Evolutionary conservation across 2,113 vertebrate species (phyloP).

Genomic region (Aptenodytes patagonicus): DNA sequence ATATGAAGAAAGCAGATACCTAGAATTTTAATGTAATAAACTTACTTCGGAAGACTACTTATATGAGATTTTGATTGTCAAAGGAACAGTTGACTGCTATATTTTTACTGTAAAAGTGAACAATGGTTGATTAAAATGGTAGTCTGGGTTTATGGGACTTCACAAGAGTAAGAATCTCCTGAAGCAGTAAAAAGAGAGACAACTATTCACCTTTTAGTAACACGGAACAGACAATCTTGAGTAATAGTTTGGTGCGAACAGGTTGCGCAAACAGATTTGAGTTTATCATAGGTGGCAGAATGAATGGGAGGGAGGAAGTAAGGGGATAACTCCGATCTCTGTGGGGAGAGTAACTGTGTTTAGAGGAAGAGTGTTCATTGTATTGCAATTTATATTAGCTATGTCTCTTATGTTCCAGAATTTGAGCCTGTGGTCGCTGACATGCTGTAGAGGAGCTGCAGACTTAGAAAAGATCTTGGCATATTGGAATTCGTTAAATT

Average conservation of each 20-base stretch:
- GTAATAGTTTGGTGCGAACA: not conserved
- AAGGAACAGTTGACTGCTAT: not conserved
- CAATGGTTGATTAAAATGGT: not conserved
- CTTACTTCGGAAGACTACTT: not conserved
- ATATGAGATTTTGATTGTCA: not conserved
- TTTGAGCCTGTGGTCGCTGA: not conserved
- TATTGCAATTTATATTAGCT: not conserved
- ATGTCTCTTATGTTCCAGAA: not conserved
- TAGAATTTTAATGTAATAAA: not conserved
- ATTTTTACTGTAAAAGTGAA: not conserved
- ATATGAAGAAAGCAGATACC: not conserved
- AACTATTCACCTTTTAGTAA: not conserved
- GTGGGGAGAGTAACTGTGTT: not conserved
- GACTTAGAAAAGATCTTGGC: not conserved
- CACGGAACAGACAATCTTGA: not conserved
- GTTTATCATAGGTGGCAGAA: not conserved
- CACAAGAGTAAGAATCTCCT: not conserved
- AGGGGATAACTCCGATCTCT: fast-evolving
- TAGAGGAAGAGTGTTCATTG: not conserved
- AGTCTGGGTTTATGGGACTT: not conserved
- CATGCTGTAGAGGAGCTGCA: not conserved
- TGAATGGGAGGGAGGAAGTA: not conserved
- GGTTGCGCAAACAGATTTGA: not conserved
- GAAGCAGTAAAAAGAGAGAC: not conserved
- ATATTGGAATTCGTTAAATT: not conserved